Base-by-base conservation (phyloP, 2,797 vertebrate genomes). In the Somateria mollissima region DNA sequence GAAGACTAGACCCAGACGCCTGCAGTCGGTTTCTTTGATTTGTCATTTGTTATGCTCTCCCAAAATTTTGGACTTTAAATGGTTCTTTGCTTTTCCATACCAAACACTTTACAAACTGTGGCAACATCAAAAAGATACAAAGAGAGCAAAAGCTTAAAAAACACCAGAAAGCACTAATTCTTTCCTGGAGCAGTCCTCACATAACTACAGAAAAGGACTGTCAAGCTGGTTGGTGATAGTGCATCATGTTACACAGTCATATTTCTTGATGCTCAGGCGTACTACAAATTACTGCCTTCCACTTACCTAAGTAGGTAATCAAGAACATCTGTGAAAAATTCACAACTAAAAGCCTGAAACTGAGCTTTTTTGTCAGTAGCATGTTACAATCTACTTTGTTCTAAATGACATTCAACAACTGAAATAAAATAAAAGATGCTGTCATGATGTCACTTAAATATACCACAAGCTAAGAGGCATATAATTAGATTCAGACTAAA, bases 341-440 rank as follows among this genome's bases (percentile, higher is more conserved):
- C 41, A 67, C 54, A 82, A 24, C 62, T 56, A 20, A 51, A 60
- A 70, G 28, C 36, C n/a, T 36, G 11, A 73, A 85, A 85, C 3
- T 2, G 80, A 90, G 34, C 3, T 57, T 53, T 77, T 80, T 53
- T 71, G 25, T 64, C 22, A 71, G 22, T 28, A 80, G n/a, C 37
- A 73, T 37, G 15, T 30, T 67, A 21, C 34, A 75, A 25, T 21
- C 21, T 28, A 3, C 32, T 77, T 73, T 17, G 39, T 91, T 78
- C 34, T 70, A 71, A 92, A 61, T 27, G 49, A 36, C 1, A 39
- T 30, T 77, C 16, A 10, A 74, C 3, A 37, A n/a, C 20, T 65
- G 74, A 92, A 90, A 92, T 25, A 0, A 43, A 88, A 79, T 34
- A 62, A 83, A 93, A 83, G 51, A 78, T 22, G 13, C 6, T 58